These are phyloP conservation scores for Saccopteryx bilineata DNA, from an alignment of 2,113 vertebrate species.

Conservation along the genomic window DNA sequence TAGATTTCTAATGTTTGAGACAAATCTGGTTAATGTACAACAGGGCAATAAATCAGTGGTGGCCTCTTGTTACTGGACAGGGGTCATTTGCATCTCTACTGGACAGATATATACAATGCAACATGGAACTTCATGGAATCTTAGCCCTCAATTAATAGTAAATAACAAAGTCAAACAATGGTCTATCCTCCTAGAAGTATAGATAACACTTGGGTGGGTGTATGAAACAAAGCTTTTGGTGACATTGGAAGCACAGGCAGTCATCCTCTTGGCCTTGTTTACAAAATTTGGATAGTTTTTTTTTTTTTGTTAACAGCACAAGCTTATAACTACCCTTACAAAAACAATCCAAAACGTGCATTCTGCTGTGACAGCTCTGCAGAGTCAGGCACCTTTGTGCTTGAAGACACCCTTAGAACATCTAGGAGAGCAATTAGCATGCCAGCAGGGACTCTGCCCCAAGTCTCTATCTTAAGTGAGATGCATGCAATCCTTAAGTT, in stretches of 20 bases:
- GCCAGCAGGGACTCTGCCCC: neutral
- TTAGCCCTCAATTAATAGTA: neutral
- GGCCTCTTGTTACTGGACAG: neutral
- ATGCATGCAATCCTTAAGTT: neutral
- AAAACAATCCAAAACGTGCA: neutral
- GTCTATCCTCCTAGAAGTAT: neutral
- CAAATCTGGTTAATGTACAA: neutral
- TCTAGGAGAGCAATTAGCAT: neutral
- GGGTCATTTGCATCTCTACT: neutral
- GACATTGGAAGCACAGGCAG: neutral
- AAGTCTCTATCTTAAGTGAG: neutral
- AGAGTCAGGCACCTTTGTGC: no score
- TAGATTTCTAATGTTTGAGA: neutral
- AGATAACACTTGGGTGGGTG: neutral
- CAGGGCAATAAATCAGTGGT: neutral
- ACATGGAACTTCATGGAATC: neutral
- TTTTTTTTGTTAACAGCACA: neutral
- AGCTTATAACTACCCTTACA: neutral
- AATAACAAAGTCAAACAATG: neutral
- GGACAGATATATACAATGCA: neutral
- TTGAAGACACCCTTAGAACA: neutral
- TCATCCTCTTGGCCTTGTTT: neutral
- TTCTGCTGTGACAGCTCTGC: rapidly evolving
- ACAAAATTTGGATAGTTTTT: neutral
- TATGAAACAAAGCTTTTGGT: neutral